phyloP scores from a whole-genome alignment of 2,888 invertebrate species.

The Orthosia gracilis region DNA sequence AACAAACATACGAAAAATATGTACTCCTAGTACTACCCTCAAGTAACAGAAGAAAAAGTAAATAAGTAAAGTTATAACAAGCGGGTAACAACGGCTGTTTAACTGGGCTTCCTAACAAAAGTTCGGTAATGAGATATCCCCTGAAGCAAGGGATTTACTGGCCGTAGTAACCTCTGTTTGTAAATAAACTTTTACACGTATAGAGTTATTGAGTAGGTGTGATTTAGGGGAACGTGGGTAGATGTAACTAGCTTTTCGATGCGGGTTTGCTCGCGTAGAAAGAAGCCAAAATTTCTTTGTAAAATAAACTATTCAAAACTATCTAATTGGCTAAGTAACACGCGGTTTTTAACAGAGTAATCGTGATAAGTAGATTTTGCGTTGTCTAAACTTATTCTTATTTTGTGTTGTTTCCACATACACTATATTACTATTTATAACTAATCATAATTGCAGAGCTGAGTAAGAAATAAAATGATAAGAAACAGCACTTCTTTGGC shows the following conservation, averaged over 20 bases:
- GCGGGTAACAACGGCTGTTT: constrained; percentile 74
- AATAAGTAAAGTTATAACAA: constrained; percentile 83
- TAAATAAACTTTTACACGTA: constrained; percentile 72
- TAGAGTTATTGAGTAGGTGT: constrained; percentile 49
- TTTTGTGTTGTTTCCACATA: too few species aligned
- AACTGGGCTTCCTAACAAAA: constrained; percentile 75
- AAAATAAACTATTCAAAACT: too few species aligned
- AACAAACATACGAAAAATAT: constrained; percentile 52
- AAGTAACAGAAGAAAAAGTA: constrained; percentile 66
- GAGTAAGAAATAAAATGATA: too few species aligned
- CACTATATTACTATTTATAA: too few species aligned
- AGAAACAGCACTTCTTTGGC: too few species aligned
- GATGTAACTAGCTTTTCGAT: background rate
- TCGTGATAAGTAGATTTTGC: too few species aligned
- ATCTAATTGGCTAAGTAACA: too few species aligned
- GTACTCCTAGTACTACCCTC: constrained; percentile 28
- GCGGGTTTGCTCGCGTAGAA: too few species aligned
- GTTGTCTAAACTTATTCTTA: too few species aligned
- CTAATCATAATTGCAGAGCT: too few species aligned
- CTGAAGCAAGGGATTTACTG: constrained; percentile 78
- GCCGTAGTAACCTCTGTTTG: constrained; percentile 69
- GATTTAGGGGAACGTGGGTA: constrained; percentile 47
- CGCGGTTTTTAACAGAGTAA: too few species aligned
- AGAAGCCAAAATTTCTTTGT: too few species aligned
- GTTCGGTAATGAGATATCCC: constrained; percentile 86